These are phyloP conservation scores for Syngnathus acus DNA, from an alignment of 2,797 vertebrate species.

Conservation along the genomic window DNA sequence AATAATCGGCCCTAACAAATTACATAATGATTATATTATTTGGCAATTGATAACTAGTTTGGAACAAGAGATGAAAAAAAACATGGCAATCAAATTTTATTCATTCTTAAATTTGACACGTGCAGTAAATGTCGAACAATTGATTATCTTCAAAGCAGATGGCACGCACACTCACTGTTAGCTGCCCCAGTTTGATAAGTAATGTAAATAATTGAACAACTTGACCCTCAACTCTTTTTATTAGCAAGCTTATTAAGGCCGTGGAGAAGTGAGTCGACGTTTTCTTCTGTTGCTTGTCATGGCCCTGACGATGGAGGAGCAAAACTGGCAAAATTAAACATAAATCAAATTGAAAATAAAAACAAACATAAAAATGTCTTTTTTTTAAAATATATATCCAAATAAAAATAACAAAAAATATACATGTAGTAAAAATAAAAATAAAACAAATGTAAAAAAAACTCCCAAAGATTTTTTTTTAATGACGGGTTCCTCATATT, in stretches of 20 bases:
- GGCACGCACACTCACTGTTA: conserved; percentile 19
- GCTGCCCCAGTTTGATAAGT: conserved; percentile 2
- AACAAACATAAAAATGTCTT: too few relatives aligned
- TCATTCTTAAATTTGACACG: background rate
- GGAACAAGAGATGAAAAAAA: too few relatives aligned
- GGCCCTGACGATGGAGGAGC: background rate
- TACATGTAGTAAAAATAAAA: too few relatives aligned
- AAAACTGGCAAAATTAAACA: too few relatives aligned
- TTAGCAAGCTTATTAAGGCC: conserved; percentile 7
- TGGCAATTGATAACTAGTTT: background rate
- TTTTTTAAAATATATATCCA: too few relatives aligned
- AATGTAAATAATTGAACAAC: conserved; percentile 39
- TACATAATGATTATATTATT: background rate
- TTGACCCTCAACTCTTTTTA: conserved; percentile 12
- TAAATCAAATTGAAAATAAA: too few relatives aligned
- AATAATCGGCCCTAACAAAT: too few relatives aligned
- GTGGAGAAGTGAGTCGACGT: background rate
- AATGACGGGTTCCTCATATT: too few relatives aligned
- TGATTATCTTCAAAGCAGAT: conserved; percentile 21
- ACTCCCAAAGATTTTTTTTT: too few relatives aligned
- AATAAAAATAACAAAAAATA: too few relatives aligned
- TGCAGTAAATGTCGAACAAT: background rate
- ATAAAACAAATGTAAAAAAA: too few relatives aligned
- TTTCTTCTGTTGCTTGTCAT: background rate
- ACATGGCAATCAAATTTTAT: too few relatives aligned